Evolutionary conservation across 2,113 vertebrate genomes (phyloP).

Genomic region (Lycocorax pyrrhopterus): DNA sequence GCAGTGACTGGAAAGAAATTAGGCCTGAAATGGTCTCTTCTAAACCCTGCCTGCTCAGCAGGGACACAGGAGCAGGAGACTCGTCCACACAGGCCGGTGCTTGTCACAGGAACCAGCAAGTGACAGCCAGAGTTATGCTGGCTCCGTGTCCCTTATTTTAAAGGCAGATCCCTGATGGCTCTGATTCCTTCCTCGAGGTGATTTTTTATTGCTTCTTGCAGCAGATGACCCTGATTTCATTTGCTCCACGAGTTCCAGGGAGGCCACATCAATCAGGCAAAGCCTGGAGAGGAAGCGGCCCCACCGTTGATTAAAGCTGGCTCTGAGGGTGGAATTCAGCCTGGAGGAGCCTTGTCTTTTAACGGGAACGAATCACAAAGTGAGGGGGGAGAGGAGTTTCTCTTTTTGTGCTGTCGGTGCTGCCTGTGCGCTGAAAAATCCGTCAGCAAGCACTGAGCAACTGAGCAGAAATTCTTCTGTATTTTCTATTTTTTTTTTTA

Average conservation of each 20-base stretch:
- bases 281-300: not conserved
- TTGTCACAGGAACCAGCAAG: not conserved
- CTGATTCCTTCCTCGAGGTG: not conserved
- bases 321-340: not conserved
- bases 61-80: not conserved
- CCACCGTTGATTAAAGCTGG: slow-evolving; percentile 29
- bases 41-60: not conserved
- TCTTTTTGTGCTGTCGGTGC: not conserved
- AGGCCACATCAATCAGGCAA: not conserved
- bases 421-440: not conserved
- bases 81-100: accelerated
- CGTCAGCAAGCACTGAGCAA: accelerated
- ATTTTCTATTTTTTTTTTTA: not conserved
- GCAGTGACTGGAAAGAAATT: not conserved
- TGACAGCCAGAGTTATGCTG: not conserved
- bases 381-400: not conserved
- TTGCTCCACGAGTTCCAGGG: not conserved
- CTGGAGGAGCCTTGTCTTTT: not conserved
- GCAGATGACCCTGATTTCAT: slow-evolving; percentile 26
- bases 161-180: not conserved
- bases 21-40: not conserved
- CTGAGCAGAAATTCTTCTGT: not conserved
- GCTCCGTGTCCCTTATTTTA: not conserved
- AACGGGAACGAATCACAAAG: not conserved
- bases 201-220: slow-evolving; percentile 12